Conservation (phyloP, 1,140 invertebrate species). For the Drosophila nigrodunni region DNA sequence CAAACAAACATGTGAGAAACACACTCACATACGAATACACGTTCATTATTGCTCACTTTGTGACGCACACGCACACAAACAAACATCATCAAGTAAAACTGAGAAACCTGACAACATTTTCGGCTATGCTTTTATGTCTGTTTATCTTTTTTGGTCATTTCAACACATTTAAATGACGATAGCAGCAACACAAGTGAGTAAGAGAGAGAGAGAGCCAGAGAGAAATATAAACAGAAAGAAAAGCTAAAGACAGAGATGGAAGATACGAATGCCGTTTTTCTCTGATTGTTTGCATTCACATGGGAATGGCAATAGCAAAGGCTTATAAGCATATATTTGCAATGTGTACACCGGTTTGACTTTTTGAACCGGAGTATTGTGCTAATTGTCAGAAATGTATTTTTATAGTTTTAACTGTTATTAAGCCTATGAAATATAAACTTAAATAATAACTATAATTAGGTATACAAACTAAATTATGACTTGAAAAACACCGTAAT, state of each 20-base stretch:
- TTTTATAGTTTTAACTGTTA: background rate
- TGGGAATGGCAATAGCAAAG: constrained; percentile 10
- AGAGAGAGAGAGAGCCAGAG: background rate
- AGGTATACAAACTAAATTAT: background rate
- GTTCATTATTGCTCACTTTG: constrained; percentile 76
- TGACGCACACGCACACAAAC: constrained; percentile 47
- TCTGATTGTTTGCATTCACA: constrained; percentile 19
- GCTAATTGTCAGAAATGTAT: constrained; percentile 28
- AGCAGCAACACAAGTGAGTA: constrained; percentile 8
- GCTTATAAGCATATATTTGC: constrained; percentile 26
- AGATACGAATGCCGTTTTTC: constrained; percentile 26
- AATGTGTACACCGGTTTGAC: constrained; percentile 26
- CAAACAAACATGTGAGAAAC: constrained; percentile 61
- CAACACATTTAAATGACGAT: constrained; percentile 74
- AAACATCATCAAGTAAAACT: constrained; percentile 43
- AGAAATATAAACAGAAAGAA: too few species aligned
- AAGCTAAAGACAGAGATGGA: background rate
- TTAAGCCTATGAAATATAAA: background rate
- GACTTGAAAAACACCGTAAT: too few species aligned
- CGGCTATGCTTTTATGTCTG: constrained; percentile 57
- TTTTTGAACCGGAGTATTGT: constrained; percentile 28
- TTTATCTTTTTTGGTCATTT: constrained; percentile 75
- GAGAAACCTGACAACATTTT: constrained; percentile 58
- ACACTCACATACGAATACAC: constrained; percentile 10
- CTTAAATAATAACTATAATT: background rate